These are phyloP conservation scores for Chrysodeixis includens DNA, from an alignment of 2,888 invertebrate genomes.

Conservation along the genomic window DNA sequence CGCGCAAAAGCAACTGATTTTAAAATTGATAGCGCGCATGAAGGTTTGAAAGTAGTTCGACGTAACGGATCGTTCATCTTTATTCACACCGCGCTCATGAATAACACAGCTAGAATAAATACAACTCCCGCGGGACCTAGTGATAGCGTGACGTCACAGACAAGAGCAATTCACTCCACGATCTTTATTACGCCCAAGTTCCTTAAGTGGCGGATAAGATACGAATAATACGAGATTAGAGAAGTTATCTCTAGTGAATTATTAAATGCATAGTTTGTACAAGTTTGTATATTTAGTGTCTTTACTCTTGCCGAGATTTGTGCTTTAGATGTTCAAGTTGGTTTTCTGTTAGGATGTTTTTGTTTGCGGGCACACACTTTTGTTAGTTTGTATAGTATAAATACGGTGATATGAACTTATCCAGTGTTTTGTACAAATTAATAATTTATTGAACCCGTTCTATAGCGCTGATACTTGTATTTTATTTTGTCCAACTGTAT, in stretches of 20 bases:
- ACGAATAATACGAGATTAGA: conserved; percentile 75
- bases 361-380: too few relatives aligned
- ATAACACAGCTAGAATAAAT: conserved; percentile 83
- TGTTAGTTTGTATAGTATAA: too few relatives aligned
- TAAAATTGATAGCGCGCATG: conserved; percentile 58
- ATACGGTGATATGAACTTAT: too few relatives aligned
- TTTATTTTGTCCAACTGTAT: too few relatives aligned
- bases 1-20: conserved; percentile 39
- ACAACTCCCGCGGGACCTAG: conserved; percentile 77
- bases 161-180: conserved; percentile 75
- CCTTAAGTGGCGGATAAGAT: conserved; percentile 74
- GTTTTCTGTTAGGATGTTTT: not conserved
- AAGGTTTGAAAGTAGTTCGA: conserved; percentile 70
- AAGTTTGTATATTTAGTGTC: conserved; percentile 19
- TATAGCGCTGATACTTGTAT: too few relatives aligned
- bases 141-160: conserved; percentile 74
- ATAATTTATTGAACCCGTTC: too few relatives aligned
- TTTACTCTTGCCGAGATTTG: conserved; percentile 8
- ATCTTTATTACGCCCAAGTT: conserved; percentile 81
- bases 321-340: not conserved
- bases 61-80: conserved; percentile 79
- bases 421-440: too few relatives aligned
- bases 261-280: conserved; percentile 62
- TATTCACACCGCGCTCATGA: conserved; percentile 85
- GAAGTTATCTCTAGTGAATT: conserved; percentile 69